Evolutionary conservation across 2,888 invertebrate genomes (phyloP), one percentile per base, ranked within the genome.

Genomic region (Hymenopus coronatus): DNA sequence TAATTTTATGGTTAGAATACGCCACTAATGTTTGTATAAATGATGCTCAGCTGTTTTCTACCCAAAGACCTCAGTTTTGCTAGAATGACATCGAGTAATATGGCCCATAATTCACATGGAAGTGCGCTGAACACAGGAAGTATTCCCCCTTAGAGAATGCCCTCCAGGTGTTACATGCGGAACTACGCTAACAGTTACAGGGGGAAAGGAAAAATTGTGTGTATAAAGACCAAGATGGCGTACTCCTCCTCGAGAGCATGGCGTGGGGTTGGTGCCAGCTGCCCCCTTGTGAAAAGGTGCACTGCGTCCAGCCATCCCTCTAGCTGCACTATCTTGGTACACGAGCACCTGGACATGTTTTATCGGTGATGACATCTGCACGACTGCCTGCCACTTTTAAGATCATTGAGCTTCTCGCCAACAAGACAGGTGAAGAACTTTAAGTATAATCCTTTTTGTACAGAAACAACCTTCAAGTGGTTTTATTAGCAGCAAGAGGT

Each of bases 221-320:
- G 54, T 70, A 70, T 86, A 86, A 86, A 70, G 86, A 54, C 86
- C 86, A 86, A 86, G 86, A 86, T 86, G 86, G 81, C 86, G 86
- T 86, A 70, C 27, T 86, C 28, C 86, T 86, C 81, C 86, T 86
- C 81, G 86, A 86, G 86, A 70, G 54, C 54, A 70, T 70, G 25
- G 54, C 70, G 86, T 28, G 86, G 54, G 54, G 86, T 27, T 54
- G 81, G 15, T 86, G 28, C 70, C 86, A 86, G 86, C 86, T 86
- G 86, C 70, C 86, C 81, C n/a, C 54, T 28, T 81, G 15, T 86
- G 28, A 86, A 86, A 86, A 86, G 86, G 86, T 86, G 86, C 86
- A 86, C 54, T 70, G 54, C 54, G 54, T 70, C 54, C 54, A 70
- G 20, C 54, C 54, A 70, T 70, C 54, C 54, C 54, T 70, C 54